phyloP scores from a whole-genome alignment of 2,888 invertebrate genomes.

The Neoaliturus tenellus region DNA sequence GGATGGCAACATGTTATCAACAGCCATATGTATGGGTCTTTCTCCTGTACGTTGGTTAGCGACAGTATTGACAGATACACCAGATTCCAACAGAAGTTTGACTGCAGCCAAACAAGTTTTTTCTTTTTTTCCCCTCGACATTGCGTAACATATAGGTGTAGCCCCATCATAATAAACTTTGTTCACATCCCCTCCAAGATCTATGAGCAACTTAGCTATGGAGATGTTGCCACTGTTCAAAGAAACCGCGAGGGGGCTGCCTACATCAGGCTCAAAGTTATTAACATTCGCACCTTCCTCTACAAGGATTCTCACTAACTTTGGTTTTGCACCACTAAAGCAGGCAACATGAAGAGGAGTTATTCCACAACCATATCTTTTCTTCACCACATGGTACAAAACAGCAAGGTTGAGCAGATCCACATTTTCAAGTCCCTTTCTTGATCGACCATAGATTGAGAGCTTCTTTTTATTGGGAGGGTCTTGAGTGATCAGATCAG shows the following conservation, averaged over 20 bases:
- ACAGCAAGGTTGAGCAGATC: neutral
- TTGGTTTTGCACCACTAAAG: neutral
- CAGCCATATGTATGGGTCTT: conserved; percentile 9
- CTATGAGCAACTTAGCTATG: neutral
- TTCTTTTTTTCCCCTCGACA: neutral
- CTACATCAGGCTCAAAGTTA: neutral
- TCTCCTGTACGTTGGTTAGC: neutral
- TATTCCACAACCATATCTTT: neutral
- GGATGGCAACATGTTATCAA: neutral
- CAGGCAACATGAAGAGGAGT: conserved; percentile 4
- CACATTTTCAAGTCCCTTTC: neutral
- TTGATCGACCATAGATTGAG: neutral
- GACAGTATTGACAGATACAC: neutral
- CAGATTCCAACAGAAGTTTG: conserved; percentile 7
- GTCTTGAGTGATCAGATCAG: neutral
- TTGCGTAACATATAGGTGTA: neutral
- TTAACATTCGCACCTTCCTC: neutral
- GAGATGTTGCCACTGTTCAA: neutral
- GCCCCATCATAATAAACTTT: too few species aligned
- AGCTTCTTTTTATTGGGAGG: neutral
- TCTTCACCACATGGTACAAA: neutral
- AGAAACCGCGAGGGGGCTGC: neutral
- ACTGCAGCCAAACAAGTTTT: neutral
- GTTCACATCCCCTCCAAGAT: neutral
- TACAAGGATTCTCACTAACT: neutral